Evolutionary conservation across 2,113 vertebrate species (phyloP).

Genomic region (Crotalus viridis): DNA sequence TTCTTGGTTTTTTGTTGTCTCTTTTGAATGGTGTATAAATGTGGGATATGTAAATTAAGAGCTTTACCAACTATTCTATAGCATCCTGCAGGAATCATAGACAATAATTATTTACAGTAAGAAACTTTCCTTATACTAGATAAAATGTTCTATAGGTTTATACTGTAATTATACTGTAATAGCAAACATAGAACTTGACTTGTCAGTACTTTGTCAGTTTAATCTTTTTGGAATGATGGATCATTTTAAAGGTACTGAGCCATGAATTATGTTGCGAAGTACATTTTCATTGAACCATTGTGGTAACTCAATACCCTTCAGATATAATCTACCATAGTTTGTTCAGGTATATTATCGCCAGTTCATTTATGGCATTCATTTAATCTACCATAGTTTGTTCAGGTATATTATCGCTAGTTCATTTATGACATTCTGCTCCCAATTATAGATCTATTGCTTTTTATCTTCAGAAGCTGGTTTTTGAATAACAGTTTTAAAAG

Average conservation of each 20-base stretch:
- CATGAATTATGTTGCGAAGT: not conserved
- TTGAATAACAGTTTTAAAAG: not conserved
- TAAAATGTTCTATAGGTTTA: not conserved
- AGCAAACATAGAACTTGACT: not conserved
- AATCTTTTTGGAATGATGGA: not conserved
- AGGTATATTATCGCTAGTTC: not conserved
- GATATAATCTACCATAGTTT: not conserved
- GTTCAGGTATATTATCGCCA: not conserved
- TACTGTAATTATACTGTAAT: not conserved
- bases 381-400: not conserved
- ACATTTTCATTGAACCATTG: slow-evolving; percentile 1
- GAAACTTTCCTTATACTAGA: not conserved
- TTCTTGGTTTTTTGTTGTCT: not conserved
- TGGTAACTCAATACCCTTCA: not conserved
- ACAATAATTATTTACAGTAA: not conserved
- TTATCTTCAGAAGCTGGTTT: not conserved
- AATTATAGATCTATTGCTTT: not conserved
- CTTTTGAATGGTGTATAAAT: not conserved
- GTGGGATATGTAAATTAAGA: not conserved
- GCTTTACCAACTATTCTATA: not conserved
- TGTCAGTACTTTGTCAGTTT: slow-evolving; percentile 6
- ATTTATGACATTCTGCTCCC: not conserved
- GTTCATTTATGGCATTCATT: not conserved
- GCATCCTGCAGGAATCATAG: not conserved
- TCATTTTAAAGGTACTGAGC: not conserved